Conservation (phyloP, 2,113 vertebrate genomes). For the Felis chaus region DNA sequence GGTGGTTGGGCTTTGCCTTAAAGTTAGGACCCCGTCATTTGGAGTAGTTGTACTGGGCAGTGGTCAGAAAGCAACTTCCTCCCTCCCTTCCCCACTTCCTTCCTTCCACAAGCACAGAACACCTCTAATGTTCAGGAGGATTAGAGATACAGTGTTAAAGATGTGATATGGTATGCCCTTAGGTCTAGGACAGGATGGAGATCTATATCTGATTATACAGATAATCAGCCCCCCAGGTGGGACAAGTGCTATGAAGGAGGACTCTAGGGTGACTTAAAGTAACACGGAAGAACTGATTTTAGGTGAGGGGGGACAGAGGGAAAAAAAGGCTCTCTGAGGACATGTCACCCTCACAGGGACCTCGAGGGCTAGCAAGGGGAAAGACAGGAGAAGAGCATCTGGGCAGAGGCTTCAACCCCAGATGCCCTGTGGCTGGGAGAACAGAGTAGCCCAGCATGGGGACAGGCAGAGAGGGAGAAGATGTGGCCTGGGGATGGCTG, state of each 20-base stretch:
- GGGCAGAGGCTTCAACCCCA: background rate
- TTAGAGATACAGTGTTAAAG: background rate
- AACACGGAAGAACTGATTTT: background rate
- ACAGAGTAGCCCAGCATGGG: background rate
- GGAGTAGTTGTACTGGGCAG: background rate
- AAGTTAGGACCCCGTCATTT: background rate
- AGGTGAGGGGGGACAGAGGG: background rate
- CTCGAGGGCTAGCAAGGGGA: background rate
- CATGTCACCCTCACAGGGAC: rapidly evolving
- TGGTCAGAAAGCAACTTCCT: background rate
- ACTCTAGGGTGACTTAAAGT: too few relatives aligned
- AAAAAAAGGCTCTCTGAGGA: background rate
- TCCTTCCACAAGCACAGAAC: background rate
- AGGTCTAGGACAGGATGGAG: background rate
- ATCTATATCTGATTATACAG: background rate
- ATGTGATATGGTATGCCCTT: background rate
- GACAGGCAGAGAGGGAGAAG: background rate
- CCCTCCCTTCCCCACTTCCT: background rate
- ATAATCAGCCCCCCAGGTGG: background rate
- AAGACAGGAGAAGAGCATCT: background rate
- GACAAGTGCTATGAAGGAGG: background rate
- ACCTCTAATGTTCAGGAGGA: rapidly evolving
- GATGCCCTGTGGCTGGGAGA: background rate
- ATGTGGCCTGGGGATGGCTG: rapidly evolving
- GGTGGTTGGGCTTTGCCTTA: background rate